Evolutionary conservation across 2,888 invertebrate genomes (phyloP).

Genomic region (Stegophylla sp.): DNA sequence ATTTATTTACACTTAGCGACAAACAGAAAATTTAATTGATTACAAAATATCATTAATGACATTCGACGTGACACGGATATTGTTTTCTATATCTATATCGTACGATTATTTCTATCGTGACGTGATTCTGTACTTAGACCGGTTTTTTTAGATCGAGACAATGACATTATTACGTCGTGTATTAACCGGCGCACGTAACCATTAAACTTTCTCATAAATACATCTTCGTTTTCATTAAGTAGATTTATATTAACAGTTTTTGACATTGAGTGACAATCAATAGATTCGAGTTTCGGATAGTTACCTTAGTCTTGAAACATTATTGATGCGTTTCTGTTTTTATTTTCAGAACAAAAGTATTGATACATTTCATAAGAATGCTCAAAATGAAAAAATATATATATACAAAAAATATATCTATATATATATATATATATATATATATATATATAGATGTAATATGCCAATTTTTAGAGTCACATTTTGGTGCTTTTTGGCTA

Average conservation of each 20-base stretch:
- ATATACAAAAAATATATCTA: not conserved
- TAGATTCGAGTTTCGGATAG: slow-evolving; percentile 36
- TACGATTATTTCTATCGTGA: too few relatives aligned
- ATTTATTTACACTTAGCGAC: too few relatives aligned
- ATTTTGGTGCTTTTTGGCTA: slow-evolving; percentile 48
- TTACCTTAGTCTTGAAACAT: slow-evolving; percentile 36
- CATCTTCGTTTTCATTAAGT: slow-evolving; percentile 5
- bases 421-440: not conserved
- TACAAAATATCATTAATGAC: too few relatives aligned
- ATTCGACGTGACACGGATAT: not conserved
- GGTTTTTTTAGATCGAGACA: not conserved
- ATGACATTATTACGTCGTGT: not conserved
- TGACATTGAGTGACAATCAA: slow-evolving; percentile 53
- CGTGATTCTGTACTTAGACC: too few relatives aligned
- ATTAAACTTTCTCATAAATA: too few relatives aligned
- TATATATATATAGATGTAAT: slow-evolving; percentile 38
- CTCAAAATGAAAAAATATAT: slow-evolving; percentile 27
- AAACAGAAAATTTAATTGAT: too few relatives aligned
- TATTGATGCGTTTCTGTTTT: slow-evolving; percentile 10
- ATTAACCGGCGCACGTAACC: not conserved
- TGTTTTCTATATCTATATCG: too few relatives aligned
- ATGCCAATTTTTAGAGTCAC: slow-evolving; percentile 31
- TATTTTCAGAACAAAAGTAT: slow-evolving; percentile 21
- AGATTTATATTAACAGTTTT: slow-evolving; percentile 27
- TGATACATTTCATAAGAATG: slow-evolving; percentile 37